phyloP scores from a whole-genome alignment of 1,140 invertebrate species.

The Saxidomus purpurata region DNA sequence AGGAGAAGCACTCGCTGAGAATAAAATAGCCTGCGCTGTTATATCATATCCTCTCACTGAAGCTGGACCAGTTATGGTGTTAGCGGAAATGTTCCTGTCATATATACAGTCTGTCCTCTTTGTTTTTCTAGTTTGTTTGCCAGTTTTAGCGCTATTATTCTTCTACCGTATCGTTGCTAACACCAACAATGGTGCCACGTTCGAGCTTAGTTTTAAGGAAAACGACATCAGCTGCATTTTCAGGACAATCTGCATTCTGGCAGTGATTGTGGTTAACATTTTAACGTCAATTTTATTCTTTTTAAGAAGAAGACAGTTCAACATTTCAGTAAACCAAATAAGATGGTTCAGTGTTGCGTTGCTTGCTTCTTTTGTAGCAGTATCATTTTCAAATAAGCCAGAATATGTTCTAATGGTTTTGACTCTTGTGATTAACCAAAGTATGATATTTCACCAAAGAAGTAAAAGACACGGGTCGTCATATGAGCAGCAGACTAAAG shows the following conservation, averaged over 20 bases:
- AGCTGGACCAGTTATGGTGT: neutral
- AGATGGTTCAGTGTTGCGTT: neutral
- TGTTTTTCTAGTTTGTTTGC: neutral
- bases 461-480: neutral
- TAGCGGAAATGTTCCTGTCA: conserved; percentile 52
- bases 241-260: neutral
- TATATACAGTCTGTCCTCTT: conserved; percentile 48
- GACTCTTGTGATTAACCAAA: conserved; percentile 40
- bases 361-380: neutral
- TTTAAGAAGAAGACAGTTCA: neutral
- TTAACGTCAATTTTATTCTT: neutral
- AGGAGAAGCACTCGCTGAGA: conserved; percentile 47
- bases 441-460: conserved; percentile 12
- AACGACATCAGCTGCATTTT: neutral
- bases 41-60: conserved; percentile 67
- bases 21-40: conserved; percentile 62
- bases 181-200: too few species aligned
- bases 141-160: neutral
- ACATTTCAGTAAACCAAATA: neutral
- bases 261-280: neutral
- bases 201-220: neutral
- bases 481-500: conserved; percentile 48
- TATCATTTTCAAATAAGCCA: neutral
- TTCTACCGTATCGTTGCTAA: neutral
- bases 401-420: neutral